These are phyloP conservation scores for Panorpa germanica DNA, from an alignment of 2,888 invertebrate species.

Conservation along the genomic window DNA sequence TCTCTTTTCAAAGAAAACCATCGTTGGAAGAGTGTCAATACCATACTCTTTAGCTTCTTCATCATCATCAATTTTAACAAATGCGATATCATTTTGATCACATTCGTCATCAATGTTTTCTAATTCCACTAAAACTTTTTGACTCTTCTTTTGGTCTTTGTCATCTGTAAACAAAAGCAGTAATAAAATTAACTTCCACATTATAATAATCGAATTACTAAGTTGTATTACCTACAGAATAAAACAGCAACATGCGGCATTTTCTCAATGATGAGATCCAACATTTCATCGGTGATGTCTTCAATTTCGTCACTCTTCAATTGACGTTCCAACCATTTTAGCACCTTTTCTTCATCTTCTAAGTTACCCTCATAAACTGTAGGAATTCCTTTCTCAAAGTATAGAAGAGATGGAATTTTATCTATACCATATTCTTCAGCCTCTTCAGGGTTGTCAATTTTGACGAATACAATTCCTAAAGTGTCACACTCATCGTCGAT, in stretches of 20 bases:
- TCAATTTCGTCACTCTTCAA: constrained; percentile 79
- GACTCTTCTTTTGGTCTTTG: constrained; percentile 78
- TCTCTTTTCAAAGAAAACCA: constrained; percentile 46
- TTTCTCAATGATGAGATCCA: constrained; percentile 73
- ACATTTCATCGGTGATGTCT: constrained; percentile 87
- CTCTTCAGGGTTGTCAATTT: constrained; percentile 79
- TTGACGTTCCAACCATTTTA: constrained; percentile 73
- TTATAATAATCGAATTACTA: constrained; percentile 7
- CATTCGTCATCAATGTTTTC: constrained; percentile 91
- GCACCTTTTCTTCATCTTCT: constrained; percentile 74
- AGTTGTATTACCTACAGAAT: constrained; percentile 53
- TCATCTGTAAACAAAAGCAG: constrained; percentile 45
- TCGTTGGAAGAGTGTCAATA: constrained; percentile 62
- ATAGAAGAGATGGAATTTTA: constrained; percentile 68
- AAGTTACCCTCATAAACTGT: constrained; percentile 65
- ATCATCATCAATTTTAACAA: constrained; percentile 79
- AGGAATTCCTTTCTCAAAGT: constrained; percentile 60
- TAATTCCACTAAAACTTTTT: constrained; percentile 62
- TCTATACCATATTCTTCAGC: constrained; percentile 83
- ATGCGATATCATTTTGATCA: constrained; percentile 79
- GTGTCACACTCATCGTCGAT: constrained; percentile 87
- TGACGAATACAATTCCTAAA: constrained; percentile 77
- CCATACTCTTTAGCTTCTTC: constrained; percentile 81
- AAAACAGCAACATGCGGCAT: constrained; percentile 78
- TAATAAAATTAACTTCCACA: constrained; percentile 9